Evolutionary conservation across 2,888 invertebrate genomes (phyloP).

Genomic region (Villa cingulata): DNA sequence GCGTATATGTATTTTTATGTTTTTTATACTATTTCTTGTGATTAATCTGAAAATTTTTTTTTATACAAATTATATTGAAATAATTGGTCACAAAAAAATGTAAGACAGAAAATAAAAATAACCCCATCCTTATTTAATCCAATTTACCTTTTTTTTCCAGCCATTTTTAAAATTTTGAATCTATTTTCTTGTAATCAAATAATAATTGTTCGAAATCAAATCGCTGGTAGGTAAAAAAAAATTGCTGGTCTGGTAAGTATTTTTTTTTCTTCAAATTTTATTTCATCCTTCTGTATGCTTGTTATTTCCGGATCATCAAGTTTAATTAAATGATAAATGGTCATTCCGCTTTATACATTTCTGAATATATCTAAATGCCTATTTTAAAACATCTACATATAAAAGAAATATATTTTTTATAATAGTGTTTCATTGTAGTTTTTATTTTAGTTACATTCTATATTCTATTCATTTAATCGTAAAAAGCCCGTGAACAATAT

Average conservation of each 20-base stretch:
- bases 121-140: background rate
- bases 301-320: conserved; percentile 10
- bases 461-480: too few relatives aligned
- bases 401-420: too few relatives aligned
- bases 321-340: conserved; percentile 10
- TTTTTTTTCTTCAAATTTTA: background rate
- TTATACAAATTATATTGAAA: background rate
- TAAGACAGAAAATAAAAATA: too few relatives aligned
- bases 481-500: too few relatives aligned
- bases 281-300: conserved; percentile 8
- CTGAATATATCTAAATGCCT: too few relatives aligned
- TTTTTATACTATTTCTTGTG: too few relatives aligned
- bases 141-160: background rate
- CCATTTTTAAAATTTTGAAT: background rate
- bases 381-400: too few relatives aligned
- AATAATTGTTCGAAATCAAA: background rate
- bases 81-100: background rate
- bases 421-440: too few relatives aligned
- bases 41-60: too few relatives aligned
- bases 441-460: too few relatives aligned
- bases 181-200: background rate
- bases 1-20: too few relatives aligned
- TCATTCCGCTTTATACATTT: too few relatives aligned
- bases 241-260: background rate
- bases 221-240: background rate